Conservation (phyloP, 2,888 invertebrate species). For the Latheticus oryzae region DNA sequence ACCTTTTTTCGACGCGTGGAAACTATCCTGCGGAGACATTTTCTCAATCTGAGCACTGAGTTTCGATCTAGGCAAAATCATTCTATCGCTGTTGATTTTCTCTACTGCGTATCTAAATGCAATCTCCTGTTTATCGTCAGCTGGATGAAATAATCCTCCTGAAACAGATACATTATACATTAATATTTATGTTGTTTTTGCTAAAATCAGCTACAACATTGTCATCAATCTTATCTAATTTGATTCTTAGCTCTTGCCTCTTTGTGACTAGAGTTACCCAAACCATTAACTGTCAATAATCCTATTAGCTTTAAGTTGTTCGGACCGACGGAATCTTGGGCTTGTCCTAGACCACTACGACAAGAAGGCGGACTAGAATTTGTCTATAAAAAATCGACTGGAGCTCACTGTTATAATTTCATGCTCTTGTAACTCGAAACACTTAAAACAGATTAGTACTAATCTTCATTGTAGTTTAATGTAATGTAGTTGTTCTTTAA, state of each 20-base stretch:
- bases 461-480: too few relatives aligned
- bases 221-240: slow-evolving; percentile 37
- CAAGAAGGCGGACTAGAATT: too few relatives aligned
- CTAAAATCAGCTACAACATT: not conserved
- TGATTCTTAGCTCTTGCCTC: slow-evolving; percentile 33
- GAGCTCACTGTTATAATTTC: too few relatives aligned
- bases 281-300: slow-evolving; percentile 43
- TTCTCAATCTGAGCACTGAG: slow-evolving; percentile 90
- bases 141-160: slow-evolving; percentile 91
- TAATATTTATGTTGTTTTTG: too few relatives aligned
- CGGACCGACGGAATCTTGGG: slow-evolving; percentile 18
- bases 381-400: too few relatives aligned
- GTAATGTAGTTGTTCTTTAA: too few relatives aligned
- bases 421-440: too few relatives aligned
- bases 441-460: too few relatives aligned
- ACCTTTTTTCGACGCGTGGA: slow-evolving; percentile 95
- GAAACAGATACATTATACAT: slow-evolving; percentile 31
- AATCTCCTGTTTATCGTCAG: slow-evolving; percentile 88
- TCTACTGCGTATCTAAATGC: slow-evolving; percentile 95
- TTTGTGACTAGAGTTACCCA: slow-evolving; percentile 28
- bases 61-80: slow-evolving; percentile 86
- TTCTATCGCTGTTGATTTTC: slow-evolving; percentile 85
- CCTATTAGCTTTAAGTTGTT: slow-evolving; percentile 38
- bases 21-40: slow-evolving; percentile 92
- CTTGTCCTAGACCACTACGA: too few relatives aligned